Evolutionary conservation across 2,113 vertebrate species (phyloP).

Genomic region (Vidua chalybeata): DNA sequence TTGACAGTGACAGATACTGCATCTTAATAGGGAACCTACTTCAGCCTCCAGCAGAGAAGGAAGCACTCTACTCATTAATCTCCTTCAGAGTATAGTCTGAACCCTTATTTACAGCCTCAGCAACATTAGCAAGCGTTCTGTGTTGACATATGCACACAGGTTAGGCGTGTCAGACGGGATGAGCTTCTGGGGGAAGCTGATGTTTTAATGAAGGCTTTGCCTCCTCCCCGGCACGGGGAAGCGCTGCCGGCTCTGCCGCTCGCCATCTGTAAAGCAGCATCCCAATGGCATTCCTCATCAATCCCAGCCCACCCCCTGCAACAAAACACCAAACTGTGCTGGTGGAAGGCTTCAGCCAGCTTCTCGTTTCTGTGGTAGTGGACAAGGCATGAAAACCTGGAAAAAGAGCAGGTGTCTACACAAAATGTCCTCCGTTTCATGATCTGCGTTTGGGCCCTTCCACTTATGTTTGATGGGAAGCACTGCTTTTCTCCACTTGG

Average conservation of each 20-base stretch:
- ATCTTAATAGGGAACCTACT: conserved; percentile 64
- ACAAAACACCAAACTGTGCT: not conserved
- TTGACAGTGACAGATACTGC: conserved; percentile 67
- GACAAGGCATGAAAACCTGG: not conserved
- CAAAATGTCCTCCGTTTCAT: not conserved
- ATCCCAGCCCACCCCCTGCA: not conserved
- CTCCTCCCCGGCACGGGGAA: not conserved
- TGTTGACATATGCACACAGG: conserved; percentile 64
- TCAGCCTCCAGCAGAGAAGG: conserved; percentile 57
- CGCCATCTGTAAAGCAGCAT: conserved; percentile 2
- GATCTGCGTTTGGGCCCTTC: not conserved
- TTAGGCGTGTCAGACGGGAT: conserved; percentile 36
- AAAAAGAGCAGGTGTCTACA: not conserved
- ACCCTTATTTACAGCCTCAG: conserved; percentile 63
- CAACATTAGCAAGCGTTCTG: conserved; percentile 35
- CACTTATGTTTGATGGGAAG: not conserved
- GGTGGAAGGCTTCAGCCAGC: not conserved
- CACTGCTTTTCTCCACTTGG: not conserved
- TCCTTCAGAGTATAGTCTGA: conserved; percentile 35
- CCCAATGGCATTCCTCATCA: not conserved
- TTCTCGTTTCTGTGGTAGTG: not conserved
- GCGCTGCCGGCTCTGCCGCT: not conserved
- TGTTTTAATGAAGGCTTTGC: conserved; percentile 53
- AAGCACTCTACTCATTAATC: conserved; percentile 62
- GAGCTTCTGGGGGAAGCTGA: conserved; percentile 33